A percentile compares a stretch with the other conserved stretches of the same genome.
These are phyloP conservation scores for Busseola fusca DNA, from an alignment of 2,888 invertebrate species.

Conservation along the genomic window DNA sequence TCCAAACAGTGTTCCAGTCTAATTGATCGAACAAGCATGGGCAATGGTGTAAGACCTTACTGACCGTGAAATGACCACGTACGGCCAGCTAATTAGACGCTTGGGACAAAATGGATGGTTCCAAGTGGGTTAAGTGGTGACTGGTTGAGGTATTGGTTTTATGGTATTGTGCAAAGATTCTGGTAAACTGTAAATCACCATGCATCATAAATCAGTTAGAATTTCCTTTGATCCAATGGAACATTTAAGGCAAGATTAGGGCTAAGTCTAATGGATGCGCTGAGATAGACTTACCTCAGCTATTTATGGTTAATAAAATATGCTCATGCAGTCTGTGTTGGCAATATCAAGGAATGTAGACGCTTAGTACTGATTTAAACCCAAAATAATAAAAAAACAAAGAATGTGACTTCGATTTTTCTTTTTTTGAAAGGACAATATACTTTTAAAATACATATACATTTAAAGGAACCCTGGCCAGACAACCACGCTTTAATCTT, in stretches of 20 bases:
- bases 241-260: too few relatives aligned
- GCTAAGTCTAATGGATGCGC: too few relatives aligned
- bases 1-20: conserved; percentile 50
- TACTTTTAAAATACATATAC: too few relatives aligned
- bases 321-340: too few relatives aligned
- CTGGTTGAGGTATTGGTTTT: conserved; percentile 22
- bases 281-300: too few relatives aligned
- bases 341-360: too few relatives aligned
- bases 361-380: too few relatives aligned
- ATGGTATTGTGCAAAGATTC: conserved; percentile 26
- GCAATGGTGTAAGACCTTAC: conserved; percentile 38
- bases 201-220: not conserved
- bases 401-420: too few relatives aligned
- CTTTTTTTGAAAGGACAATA: too few relatives aligned
- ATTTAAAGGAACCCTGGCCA: not conserved
- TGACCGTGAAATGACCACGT: conserved; percentile 48
- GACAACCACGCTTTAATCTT: not conserved
- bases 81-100: conserved; percentile 41
- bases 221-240: too few relatives aligned
- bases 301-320: too few relatives aligned
- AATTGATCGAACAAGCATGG: conserved; percentile 33
- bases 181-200: not conserved
- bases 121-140: conserved; percentile 45
- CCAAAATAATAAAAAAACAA: too few relatives aligned
- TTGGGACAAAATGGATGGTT: conserved; percentile 28